Percentiles rank a stretch among this genome's conserved stretches.
Evolutionary conservation across 1,140 invertebrate species (phyloP).

Genomic region (Araneus ventricosus): DNA sequence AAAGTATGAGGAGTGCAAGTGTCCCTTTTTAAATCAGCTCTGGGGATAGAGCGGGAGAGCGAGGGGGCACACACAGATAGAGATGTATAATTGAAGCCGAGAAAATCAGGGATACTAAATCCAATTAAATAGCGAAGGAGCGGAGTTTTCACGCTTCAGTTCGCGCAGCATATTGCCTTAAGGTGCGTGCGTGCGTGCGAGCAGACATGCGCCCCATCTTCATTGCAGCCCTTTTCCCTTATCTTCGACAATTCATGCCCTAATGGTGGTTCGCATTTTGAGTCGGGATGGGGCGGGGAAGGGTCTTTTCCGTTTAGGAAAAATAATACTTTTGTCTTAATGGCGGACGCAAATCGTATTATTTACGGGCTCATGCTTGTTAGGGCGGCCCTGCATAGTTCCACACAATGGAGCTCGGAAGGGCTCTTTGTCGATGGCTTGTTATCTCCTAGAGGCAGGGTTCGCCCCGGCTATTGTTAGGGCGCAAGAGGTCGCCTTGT

Average conservation of each 20-base stretch:
- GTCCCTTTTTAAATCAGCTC: conserved; percentile 58
- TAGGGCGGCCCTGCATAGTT: conserved; percentile 30
- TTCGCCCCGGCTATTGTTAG: conserved; percentile 58
- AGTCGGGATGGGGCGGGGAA: not conserved
- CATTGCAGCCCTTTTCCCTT: conserved; percentile 35
- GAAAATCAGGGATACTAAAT: conserved; percentile 75
- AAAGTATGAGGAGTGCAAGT: conserved; percentile 30
- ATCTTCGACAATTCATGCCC: conserved; percentile 73
- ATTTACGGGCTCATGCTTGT: conserved; percentile 68
- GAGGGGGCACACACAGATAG: not conserved
- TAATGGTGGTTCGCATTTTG: conserved; percentile 62
- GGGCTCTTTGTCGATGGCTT: conserved; percentile 58
- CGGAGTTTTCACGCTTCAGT: conserved; percentile 62
- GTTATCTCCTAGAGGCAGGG: conserved; percentile 69
- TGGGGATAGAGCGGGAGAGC: not conserved
- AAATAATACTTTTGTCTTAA: conserved; percentile 76
- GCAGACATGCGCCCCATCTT: conserved; percentile 3
- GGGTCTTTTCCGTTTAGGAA: conserved; percentile 69
- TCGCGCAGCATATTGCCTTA: conserved; percentile 69
- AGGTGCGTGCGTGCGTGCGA: conserved; percentile 66
- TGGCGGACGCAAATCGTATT: conserved; percentile 73
- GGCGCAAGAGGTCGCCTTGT: conserved; percentile 71
- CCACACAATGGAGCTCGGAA: conserved; percentile 59
- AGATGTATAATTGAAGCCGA: conserved; percentile 74
- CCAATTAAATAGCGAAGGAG: conserved; percentile 75